phyloP scores from a whole-genome alignment of 2,797 vertebrate species.

The Sparus aurata region DNA sequence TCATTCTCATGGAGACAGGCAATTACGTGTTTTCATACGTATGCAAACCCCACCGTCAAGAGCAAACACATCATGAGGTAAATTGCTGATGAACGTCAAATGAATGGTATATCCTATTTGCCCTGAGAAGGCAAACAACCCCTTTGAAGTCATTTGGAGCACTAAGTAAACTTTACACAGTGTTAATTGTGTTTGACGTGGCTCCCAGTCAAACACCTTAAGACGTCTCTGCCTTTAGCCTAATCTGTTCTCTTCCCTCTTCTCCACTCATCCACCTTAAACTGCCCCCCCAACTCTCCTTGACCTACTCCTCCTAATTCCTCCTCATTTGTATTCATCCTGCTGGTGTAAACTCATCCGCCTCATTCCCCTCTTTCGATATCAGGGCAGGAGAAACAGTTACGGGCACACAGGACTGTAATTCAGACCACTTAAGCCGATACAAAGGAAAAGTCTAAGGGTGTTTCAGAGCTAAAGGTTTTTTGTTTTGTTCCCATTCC shows the following conservation, averaged over 20 bases:
- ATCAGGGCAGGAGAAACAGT: neutral
- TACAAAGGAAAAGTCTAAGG: no score
- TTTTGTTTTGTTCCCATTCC: neutral
- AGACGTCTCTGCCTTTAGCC: neutral
- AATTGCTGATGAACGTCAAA: slow-evolving; percentile 46
- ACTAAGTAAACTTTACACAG: slow-evolving; percentile 48
- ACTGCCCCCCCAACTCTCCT: slow-evolving; percentile 13
- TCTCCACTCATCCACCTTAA: neutral
- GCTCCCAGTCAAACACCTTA: slow-evolving; percentile 40
- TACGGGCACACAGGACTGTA: neutral
- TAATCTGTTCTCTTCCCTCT: slow-evolving; percentile 11
- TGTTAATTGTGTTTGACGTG: slow-evolving; percentile 67
- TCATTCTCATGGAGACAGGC: slow-evolving; percentile 6
- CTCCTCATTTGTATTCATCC: slow-evolving; percentile 17
- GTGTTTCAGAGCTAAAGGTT: no score
- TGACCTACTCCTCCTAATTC: neutral
- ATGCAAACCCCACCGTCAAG: slow-evolving; percentile 30
- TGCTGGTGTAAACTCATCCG: neutral
- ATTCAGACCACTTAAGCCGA: neutral
- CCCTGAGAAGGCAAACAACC: slow-evolving; percentile 42
- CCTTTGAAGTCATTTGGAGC: slow-evolving; percentile 36
- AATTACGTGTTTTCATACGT: slow-evolving; percentile 38
- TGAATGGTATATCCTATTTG: slow-evolving; percentile 25
- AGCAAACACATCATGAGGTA: slow-evolving; percentile 52
- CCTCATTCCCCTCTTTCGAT: neutral